Evolutionary conservation across 2,797 vertebrate species (phyloP), one percentile per base, ranked within the genome.

Genomic region (Chelonia mydas): DNA sequence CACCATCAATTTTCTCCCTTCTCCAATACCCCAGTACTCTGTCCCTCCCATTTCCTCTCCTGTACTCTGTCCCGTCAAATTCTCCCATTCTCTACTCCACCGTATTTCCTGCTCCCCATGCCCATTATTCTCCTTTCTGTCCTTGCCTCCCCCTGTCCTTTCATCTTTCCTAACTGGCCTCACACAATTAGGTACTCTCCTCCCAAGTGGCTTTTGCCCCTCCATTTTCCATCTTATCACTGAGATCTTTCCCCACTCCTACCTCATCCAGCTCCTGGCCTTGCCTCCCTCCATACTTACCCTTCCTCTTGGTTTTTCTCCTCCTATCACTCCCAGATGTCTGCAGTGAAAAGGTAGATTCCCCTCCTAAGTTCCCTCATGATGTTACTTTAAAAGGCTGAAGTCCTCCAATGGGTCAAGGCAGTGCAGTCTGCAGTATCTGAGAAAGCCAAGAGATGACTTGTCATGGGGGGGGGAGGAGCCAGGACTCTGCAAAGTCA

Each of bases 1-100:
- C 49, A 21, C 92, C 86, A 90, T 93, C 87, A 16, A n/a, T 59
- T 49, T 76, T 59, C 74, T 90, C 88, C 87, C 77, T 95, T 91
- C 96, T 83, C n/a, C 10, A 41, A 41, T 41, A 72, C 21, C 68
- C 5, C 68, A 37, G 19, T 41, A 72, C 21, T 72, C 68, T 72
- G 11, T 41, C 21, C 65, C 37, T 23, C 19, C n/a, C 37, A 72
- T 72, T 72, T 7, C 33, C 79, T 17, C 3, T 92, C 83, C 91
- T 10, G 33, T 57, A 68, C 0, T 0, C 33, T 54, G 76, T 51
- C 53, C n/a, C 95, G 94, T 94, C 33, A 76, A 88, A 90, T 79
- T 93, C 51, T 96, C 47, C 59, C 33, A 10, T 90, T 79, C 27
- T 2, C 0, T 83, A 6, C 79, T 95, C 59, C 1, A 0, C 81